These are phyloP conservation scores for Bambusicola thoracicus DNA, from an alignment of 2,113 vertebrate species.

Conservation along the genomic window DNA sequence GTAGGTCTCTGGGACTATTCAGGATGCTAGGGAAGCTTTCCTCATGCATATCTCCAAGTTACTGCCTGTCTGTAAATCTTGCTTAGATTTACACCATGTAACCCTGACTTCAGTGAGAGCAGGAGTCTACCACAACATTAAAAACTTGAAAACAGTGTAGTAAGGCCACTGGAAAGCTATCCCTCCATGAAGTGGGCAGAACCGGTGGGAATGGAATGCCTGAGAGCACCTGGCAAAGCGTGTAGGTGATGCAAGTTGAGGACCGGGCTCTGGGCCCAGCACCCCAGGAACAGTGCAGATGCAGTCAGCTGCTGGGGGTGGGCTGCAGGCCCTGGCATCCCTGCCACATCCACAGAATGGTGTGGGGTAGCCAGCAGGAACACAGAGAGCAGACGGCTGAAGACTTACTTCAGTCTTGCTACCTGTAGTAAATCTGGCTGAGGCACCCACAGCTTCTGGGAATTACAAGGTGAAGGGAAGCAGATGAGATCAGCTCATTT, in stretches of 20 bases:
- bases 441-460: neutral
- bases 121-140: neutral
- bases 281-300: too few species aligned
- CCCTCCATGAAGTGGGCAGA: neutral
- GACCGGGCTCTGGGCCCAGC: too few species aligned
- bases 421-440: neutral
- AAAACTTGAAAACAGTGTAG: neutral
- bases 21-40: neutral
- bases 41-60: neutral
- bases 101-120: neutral
- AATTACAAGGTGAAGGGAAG: neutral
- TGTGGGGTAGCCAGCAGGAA: neutral
- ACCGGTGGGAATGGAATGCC: neutral
- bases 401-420: neutral
- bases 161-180: too few species aligned
- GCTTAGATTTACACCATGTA: neutral
- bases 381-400: neutral
- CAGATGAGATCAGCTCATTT: neutral
- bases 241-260: neutral
- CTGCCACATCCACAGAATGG: neutral
- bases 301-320: fast-evolving
- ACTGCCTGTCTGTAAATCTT: neutral
- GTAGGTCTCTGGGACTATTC: neutral
- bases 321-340: neutral
- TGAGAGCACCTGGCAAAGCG: neutral